Evolutionary conservation across 2,113 vertebrate genomes (phyloP), one percentile per base, ranked within the genome.

Genomic region (Crypturellus undulatus): DNA sequence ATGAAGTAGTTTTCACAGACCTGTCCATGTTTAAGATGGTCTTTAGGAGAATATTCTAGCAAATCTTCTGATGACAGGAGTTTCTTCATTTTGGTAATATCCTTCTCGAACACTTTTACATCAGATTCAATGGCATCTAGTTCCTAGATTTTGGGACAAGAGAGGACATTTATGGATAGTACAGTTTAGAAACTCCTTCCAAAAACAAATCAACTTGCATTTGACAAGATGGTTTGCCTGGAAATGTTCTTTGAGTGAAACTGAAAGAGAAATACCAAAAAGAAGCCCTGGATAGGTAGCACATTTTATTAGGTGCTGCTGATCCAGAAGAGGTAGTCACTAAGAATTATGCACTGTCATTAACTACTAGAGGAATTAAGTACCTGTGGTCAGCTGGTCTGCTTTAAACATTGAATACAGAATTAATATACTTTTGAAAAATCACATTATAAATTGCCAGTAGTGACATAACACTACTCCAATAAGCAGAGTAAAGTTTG

Each of bases 71-170:
- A 98, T 45, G 98, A 97, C 18, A 99, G 84, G 43, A 98, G 95
- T 38, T 85, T 96, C 96, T 98, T 99, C 86, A 99, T 98, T 90
- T 99, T 98, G 36, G 91, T 96, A 78, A 98, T 82, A 9, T 98
- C 98, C 58, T 97, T 98, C 91, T 99, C 99, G 97, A 99, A 98
- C 51, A 58, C 93, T 81, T 97, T 99, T 71, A 99, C 97, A 56
- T 99, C 98, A 4, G 92, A 97, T 97, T 99, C 99, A 30, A 99
- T 98, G 65, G 97, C 98, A 52, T 98, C 98, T 92, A 99, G 92
- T 92, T 99, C 99, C 99, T 99, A 90, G n/a, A 91, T 91, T 96
- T 94, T 45, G 75, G 24, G 62, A 96, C 94, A 13, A 96, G 76
- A 79, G 81, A 89, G 4, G 86, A 1, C 45, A 85, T 89, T 90